Evolutionary conservation across 2,888 invertebrate genomes (phyloP).

Genomic region (Euzetes globulus): DNA sequence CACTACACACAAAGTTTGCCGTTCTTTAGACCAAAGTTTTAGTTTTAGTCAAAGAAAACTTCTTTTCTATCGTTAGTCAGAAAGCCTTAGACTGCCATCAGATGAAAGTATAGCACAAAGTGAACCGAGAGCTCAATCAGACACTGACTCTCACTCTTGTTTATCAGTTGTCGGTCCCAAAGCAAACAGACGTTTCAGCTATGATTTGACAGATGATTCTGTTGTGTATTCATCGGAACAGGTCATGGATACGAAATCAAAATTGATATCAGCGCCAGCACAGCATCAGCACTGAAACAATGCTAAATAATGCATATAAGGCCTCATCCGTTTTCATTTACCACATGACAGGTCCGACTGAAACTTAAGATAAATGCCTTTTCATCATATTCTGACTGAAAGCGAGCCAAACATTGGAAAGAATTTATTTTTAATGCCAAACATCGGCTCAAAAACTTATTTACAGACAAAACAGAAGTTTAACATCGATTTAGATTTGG

Average conservation of each 20-base stretch:
- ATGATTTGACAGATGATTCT: constrained; percentile 28
- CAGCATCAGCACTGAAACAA: not conserved
- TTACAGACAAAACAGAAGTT: not conserved
- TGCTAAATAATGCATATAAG: constrained; percentile 26
- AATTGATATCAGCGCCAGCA: constrained; percentile 18
- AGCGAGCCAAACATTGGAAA: not conserved
- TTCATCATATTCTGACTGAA: constrained; percentile 19
- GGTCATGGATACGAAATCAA: constrained; percentile 27
- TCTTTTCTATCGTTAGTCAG: constrained; percentile 12
- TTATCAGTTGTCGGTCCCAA: constrained; percentile 13
- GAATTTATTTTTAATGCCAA: not conserved
- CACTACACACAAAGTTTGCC: constrained; percentile 2
- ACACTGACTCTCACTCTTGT: not conserved
- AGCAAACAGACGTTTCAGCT: constrained; percentile 17
- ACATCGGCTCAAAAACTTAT: not conserved
- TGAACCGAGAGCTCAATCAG: constrained; percentile 6
- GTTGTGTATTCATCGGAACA: constrained; percentile 23
- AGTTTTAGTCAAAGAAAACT: constrained; percentile 1
- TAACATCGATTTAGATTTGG: not conserved
- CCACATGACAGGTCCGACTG: constrained; percentile 6
- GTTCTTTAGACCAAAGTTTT: not conserved
- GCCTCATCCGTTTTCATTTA: constrained; percentile 17
- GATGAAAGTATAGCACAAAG: not conserved
- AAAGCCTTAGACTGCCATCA: not conserved
- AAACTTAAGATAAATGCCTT: not conserved